These are phyloP conservation scores for Nudaria mundana DNA, from an alignment of 2,888 invertebrate species.

Conservation along the genomic window DNA sequence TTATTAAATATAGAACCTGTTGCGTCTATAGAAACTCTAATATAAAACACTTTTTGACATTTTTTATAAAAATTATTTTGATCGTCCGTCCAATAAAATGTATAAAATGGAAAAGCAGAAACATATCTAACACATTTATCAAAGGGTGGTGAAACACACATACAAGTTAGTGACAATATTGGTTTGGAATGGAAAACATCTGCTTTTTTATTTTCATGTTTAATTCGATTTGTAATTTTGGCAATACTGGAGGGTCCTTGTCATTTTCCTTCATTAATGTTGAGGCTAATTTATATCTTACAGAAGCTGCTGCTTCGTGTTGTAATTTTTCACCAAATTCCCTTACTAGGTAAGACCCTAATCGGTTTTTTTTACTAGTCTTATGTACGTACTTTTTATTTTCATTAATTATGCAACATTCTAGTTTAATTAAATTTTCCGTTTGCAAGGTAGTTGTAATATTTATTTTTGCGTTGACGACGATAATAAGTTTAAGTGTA, in stretches of 20 bases:
- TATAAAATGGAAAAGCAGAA: conserved; percentile 13
- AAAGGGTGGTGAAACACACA: conserved; percentile 11
- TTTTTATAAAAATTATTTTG: conserved; percentile 12
- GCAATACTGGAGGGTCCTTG: conserved; percentile 13
- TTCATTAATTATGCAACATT: conserved; percentile 14
- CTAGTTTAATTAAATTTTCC: conserved; percentile 13
- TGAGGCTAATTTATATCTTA: conserved; percentile 14
- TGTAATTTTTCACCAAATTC: conserved; percentile 13
- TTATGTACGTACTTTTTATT: conserved; percentile 9
- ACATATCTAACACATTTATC: conserved; percentile 13
- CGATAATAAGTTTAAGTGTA: too few species aligned
- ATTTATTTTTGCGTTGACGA: conserved; percentile 3
- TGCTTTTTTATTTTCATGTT: conserved; percentile 12
- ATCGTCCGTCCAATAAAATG: conserved; percentile 12
- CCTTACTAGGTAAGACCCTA: conserved; percentile 12
- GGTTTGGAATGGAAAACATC: conserved; percentile 11
- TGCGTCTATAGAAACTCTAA: conserved; percentile 10
- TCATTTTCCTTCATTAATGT: conserved; percentile 13
- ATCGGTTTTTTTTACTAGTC: conserved; percentile 12
- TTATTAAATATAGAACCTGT: conserved; percentile 14
- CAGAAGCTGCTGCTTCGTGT: conserved; percentile 13
- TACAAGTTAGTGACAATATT: conserved; percentile 12
- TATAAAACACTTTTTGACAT: conserved; percentile 7
- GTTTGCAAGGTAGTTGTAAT: conserved; percentile 11
- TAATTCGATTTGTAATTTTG: conserved; percentile 13